Evolutionary conservation across 2,888 invertebrate species (phyloP), one percentile per base, ranked within the genome.

Genomic region (Eupeodes luniger): DNA sequence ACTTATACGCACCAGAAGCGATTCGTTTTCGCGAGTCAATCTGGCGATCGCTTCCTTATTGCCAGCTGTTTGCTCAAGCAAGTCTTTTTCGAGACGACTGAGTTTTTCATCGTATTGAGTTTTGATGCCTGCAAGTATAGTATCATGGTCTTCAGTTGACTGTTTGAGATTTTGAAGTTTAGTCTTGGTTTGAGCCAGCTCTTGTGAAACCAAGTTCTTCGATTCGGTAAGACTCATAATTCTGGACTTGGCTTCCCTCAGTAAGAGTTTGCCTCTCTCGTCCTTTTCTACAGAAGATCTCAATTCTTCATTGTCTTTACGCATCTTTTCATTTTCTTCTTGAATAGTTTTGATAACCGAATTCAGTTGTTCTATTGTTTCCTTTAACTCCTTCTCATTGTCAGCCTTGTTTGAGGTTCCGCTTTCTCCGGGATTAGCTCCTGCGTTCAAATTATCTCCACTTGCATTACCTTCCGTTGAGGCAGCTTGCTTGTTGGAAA

Each of bases 171-270:
- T 92, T 87, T 94, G 94, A 55, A 95, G 92, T 91, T 94, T 94
- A 79, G 91, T 94, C 88, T 95, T 94, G 0, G 94, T 94, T 89
- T 95, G 94, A 0, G 94, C 94, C 76, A 96, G 92, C 91, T 96
- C 96, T 53, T 95, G 95, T 81, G 94, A 94, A 11, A 96, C 93
- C 9, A 94, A 94, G 90, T 95, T 96, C 91, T 96, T 96, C 16
- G 95, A 94, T 91, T 97, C 97, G 0, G 96, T 96, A 47, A 97
- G 93, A 88, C 95, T 95, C 91, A 96, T 95, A 84, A 97, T 97
- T 91, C 96, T 96, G 81, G 95, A 95, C 91, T 97, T 96, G 1
- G 97, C 96, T 90, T 96, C 96, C 91, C 96, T 96, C 53, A 97
- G 94, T 10, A 97, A 94, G 78, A 95, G 94, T 91, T 95, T 96